These are phyloP conservation scores for Drosophila ironensis DNA, from an alignment of 1,140 invertebrate genomes.

Conservation along the genomic window DNA sequence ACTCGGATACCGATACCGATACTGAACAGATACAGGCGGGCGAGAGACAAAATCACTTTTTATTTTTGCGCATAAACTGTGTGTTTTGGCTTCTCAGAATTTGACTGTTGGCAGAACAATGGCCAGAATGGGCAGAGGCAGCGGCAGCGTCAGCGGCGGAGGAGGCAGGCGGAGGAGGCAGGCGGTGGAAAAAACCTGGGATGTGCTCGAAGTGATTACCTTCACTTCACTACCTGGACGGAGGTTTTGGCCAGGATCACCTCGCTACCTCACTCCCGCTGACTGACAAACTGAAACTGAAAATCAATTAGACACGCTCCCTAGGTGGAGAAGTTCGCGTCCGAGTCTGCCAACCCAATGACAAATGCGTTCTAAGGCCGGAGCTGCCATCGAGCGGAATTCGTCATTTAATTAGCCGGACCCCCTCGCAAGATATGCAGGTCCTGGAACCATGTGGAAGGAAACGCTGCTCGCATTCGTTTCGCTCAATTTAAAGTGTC, in stretches of 20 bases:
- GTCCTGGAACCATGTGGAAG: conserved; percentile 3
- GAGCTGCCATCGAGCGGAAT: conserved; percentile 36
- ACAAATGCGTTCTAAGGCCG: conserved; percentile 57
- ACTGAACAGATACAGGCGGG: conserved; percentile 22
- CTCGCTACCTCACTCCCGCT: conserved; percentile 30
- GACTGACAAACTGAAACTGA: conserved; percentile 46
- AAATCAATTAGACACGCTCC: conserved; percentile 78
- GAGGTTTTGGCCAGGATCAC: conserved; percentile 13
- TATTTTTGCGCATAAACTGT: conserved; percentile 71
- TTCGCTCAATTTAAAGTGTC: conserved; percentile 67
- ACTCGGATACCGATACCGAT: conserved; percentile 18
- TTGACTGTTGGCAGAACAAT: conserved; percentile 56
- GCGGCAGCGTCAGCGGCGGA: conserved; percentile 4
- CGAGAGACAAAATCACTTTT: conserved; percentile 69
- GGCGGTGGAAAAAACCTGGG: conserved; percentile 65
- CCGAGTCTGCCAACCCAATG: conserved; percentile 43
- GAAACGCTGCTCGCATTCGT: conserved; percentile 57
- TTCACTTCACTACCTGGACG: conserved; percentile 61
- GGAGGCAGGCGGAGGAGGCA: conserved; percentile 32
- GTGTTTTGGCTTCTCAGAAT: conserved; percentile 72
- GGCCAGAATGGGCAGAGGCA: conserved; percentile 16
- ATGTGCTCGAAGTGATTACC: conserved; percentile 65
- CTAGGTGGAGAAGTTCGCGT: conserved; percentile 26
- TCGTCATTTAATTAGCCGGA: conserved; percentile 59
- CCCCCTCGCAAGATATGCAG: conserved; percentile 5